Percentiles rank a stretch among this genome's conserved stretches.
These are phyloP conservation scores for Trissolcus brochymenae DNA, from an alignment of 2,888 invertebrate genomes.

Conservation along the genomic window DNA sequence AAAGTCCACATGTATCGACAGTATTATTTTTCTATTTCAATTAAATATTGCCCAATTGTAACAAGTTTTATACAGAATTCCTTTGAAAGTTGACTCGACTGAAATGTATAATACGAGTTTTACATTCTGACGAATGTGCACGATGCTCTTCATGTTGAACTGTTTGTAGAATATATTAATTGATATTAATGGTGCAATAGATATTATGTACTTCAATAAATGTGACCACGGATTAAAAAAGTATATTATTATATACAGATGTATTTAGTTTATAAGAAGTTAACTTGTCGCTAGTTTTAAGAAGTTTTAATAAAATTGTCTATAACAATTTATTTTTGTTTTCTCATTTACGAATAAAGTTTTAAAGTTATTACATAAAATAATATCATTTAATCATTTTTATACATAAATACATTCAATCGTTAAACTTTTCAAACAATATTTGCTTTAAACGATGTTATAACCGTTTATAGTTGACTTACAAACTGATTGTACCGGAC, in stretches of 20 bases:
- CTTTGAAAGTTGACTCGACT: background rate
- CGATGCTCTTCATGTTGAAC: constrained; percentile 25
- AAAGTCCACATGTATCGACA: background rate
- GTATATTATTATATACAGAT: constrained; percentile 5
- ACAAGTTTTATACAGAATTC: background rate
- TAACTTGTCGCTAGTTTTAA: constrained; percentile 1
- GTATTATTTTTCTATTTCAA: constrained; percentile 1
- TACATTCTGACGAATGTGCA: constrained; percentile 23
- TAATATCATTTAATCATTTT: too few relatives aligned
- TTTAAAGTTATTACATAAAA: too few relatives aligned
- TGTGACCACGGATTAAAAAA: constrained; percentile 13
- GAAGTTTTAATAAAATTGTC: constrained; percentile 16
- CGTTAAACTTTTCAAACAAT: too few relatives aligned
- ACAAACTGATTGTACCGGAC: too few relatives aligned
- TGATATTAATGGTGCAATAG: constrained; percentile 12
- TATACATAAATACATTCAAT: too few relatives aligned
- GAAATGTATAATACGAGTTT: constrained; percentile 13
- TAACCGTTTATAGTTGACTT: too few relatives aligned
- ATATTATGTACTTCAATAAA: constrained; percentile 20
- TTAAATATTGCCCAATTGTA: background rate
- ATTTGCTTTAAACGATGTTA: too few relatives aligned
- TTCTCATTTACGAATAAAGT: too few relatives aligned
- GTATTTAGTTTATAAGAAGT: too few relatives aligned
- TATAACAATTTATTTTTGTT: background rate
- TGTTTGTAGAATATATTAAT: constrained; percentile 7